These are phyloP conservation scores for Dipodomys ordii DNA, from an alignment of 2,113 vertebrate species.

Conservation along the genomic window DNA sequence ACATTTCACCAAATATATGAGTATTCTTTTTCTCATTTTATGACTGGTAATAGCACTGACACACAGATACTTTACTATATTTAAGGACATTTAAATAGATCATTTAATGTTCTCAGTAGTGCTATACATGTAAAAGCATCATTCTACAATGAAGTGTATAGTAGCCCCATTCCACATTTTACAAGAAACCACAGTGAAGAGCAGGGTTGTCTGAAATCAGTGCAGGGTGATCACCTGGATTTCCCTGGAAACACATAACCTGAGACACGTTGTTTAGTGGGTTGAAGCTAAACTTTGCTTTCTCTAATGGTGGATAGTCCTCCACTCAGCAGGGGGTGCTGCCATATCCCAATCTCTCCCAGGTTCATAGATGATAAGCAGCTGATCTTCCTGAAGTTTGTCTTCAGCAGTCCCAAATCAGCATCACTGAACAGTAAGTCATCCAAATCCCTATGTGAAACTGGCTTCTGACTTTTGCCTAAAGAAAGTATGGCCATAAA, in stretches of 20 bases:
- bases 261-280: too few species aligned
- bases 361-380: fast-evolving
- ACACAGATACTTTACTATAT: neutral
- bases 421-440: too few species aligned
- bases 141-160: too few species aligned
- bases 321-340: neutral
- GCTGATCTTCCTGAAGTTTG: neutral
- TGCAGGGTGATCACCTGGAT: neutral
- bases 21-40: neutral
- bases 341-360: too few species aligned
- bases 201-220: too few species aligned
- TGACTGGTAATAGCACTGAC: neutral
- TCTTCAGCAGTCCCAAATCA: too few species aligned
- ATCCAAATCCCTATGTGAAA: too few species aligned
- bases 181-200: neutral
- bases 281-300: neutral
- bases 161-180: neutral
- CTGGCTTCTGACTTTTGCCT: too few species aligned
- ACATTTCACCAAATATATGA: neutral
- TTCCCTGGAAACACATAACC: too few species aligned
- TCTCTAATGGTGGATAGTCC: fast-evolving
- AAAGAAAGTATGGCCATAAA: neutral
- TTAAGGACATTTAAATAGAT: neutral
- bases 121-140: too few species aligned
- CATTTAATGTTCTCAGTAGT: too few species aligned